A percentile compares a stretch with the other conserved stretches of the same genome.
Conservation (phyloP, 1,140 invertebrate species). For the Vollenhovia emeryi region DNA sequence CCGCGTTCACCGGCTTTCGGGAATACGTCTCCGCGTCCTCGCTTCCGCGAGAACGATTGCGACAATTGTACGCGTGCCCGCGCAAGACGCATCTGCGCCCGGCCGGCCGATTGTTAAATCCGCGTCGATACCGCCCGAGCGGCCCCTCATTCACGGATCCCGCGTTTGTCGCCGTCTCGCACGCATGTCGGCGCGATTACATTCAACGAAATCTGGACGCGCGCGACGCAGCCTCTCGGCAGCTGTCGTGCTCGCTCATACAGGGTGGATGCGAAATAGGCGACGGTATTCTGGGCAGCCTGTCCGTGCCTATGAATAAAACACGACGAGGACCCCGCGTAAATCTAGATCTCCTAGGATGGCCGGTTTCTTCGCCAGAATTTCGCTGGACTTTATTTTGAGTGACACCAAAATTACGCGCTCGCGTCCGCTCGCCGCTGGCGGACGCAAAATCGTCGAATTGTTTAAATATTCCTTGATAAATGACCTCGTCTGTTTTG, state of each 20-base stretch:
- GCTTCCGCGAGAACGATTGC: slow-evolving; percentile 6
- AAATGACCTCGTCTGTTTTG: neutral
- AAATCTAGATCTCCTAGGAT: neutral
- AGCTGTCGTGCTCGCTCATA: slow-evolving; percentile 33
- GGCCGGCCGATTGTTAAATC: slow-evolving; percentile 7
- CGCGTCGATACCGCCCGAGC: neutral
- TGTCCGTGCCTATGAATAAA: slow-evolving; percentile 32
- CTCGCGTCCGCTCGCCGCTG: neutral
- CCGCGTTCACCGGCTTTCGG: neutral
- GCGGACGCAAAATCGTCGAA: neutral
- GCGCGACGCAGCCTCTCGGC: neutral
- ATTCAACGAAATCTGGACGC: slow-evolving; percentile 16
- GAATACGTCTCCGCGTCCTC: slow-evolving; percentile 10
- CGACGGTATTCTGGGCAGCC: neutral
- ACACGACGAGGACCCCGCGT: neutral
- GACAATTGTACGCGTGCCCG: neutral
- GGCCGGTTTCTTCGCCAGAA: neutral
- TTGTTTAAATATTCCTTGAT: slow-evolving; percentile 1
- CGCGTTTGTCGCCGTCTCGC: neutral
- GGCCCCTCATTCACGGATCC: slow-evolving; percentile 11
- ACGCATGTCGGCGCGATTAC: slow-evolving; percentile 1
- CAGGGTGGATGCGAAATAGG: neutral
- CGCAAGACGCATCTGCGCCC: neutral
- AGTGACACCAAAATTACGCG: neutral
- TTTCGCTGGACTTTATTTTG: slow-evolving; percentile 20